Evolutionary conservation across 2,888 invertebrate species (phyloP).

Genomic region (Odontocolon sp.): DNA sequence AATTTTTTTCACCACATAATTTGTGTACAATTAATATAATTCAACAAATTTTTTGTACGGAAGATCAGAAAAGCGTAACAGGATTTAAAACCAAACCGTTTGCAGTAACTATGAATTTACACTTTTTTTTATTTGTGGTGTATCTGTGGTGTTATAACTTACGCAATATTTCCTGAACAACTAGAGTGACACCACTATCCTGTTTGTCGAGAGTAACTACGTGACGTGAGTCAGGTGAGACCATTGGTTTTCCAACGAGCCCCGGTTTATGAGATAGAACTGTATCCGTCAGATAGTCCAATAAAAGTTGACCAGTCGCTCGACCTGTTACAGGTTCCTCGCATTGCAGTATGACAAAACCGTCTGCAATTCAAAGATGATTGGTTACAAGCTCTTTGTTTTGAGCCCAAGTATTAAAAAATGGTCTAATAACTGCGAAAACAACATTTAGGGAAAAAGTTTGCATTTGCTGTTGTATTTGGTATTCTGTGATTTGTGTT

Average conservation of each 20-base stretch:
- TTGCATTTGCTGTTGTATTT: too few relatives aligned
- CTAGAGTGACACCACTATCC: conserved; percentile 83
- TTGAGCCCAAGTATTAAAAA: too few relatives aligned
- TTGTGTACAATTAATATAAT: too few relatives aligned
- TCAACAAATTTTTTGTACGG: too few relatives aligned
- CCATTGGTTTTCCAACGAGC: conserved; percentile 85
- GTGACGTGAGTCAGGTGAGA: conserved; percentile 87
- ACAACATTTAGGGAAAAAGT: too few relatives aligned
- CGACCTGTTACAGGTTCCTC: conserved; percentile 85
- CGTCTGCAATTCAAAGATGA: conserved; percentile 84
- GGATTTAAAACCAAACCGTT: too few relatives aligned
- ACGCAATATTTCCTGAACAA: conserved; percentile 86
- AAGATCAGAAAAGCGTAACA: too few relatives aligned
- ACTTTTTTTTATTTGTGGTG: neutral
- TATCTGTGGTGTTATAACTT: conserved; percentile 66
- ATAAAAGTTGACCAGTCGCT: conserved; percentile 85
- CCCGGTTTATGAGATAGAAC: conserved; percentile 85
- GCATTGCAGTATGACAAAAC: conserved; percentile 87
- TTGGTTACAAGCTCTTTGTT: too few relatives aligned
- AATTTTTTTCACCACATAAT: too few relatives aligned
- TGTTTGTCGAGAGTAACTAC: conserved; percentile 86
- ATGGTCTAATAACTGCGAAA: too few relatives aligned
- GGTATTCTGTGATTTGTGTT: too few relatives aligned
- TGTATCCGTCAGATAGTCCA: conserved; percentile 88
- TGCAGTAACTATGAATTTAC: too few relatives aligned